Percentiles rank a stretch among this genome's conserved stretches.
These are phyloP conservation scores for Colletes latitarsis DNA, from an alignment of 1,140 invertebrate genomes.

Conservation along the genomic window DNA sequence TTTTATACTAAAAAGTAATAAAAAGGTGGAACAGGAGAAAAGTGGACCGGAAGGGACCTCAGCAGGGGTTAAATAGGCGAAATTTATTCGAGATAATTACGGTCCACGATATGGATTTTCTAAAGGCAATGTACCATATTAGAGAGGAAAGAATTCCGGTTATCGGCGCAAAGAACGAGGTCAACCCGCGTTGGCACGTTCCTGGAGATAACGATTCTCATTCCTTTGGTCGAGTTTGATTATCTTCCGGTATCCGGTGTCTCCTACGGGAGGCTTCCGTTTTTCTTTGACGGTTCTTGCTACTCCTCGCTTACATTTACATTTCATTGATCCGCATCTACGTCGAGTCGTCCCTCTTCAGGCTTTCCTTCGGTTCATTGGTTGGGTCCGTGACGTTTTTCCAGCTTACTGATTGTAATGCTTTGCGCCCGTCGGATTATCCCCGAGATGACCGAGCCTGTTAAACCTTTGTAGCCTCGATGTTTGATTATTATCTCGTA, in stretches of 20 bases:
- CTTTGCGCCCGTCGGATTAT: background rate
- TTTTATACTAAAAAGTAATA: too few species aligned
- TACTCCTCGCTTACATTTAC: background rate
- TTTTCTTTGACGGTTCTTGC: background rate
- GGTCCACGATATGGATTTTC: background rate
- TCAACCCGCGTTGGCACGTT: conserved; percentile 39
- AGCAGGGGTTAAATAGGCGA: too few species aligned
- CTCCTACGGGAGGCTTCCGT: background rate
- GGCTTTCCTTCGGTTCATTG: background rate
- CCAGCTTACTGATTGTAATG: background rate
- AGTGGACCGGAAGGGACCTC: too few species aligned
- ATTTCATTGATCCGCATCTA: conserved; percentile 3
- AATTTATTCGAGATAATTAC: background rate
- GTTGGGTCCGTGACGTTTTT: background rate
- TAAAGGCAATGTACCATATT: background rate
- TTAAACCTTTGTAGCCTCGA: conserved; percentile 2
- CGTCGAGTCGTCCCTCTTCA: conserved; percentile 20
- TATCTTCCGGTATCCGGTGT: conserved; percentile 50
- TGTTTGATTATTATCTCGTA: background rate
- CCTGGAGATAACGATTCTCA: conserved; percentile 49
- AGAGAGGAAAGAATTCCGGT: conserved; percentile 15
- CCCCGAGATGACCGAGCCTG: background rate
- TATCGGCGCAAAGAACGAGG: conserved; percentile 42
- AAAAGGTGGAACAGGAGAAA: too few species aligned
- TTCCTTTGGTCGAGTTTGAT: conserved; percentile 43